A percentile compares a stretch with the other conserved stretches of the same genome.
phyloP scores from a whole-genome alignment of 2,797 vertebrate genomes.

The Trachops cirrhosus region DNA sequence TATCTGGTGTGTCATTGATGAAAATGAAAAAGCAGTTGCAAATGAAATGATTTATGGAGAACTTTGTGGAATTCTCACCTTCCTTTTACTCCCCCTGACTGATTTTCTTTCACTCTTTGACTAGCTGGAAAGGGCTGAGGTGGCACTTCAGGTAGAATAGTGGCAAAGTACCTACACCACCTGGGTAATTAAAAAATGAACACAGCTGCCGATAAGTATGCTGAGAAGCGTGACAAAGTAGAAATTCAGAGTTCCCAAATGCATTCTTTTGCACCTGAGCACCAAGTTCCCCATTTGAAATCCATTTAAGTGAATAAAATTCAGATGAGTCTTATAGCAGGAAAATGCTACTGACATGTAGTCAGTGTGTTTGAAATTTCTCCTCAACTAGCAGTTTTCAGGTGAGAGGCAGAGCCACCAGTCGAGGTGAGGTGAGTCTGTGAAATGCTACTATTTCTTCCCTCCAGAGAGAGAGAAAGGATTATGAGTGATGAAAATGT shows the following conservation, averaged over 20 bases:
- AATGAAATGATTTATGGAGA: neutral
- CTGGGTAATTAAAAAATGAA: slow-evolving; percentile 28
- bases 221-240: neutral
- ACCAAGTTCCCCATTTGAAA: slow-evolving; percentile 28
- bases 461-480: neutral
- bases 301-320: slow-evolving; percentile 27
- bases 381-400: neutral
- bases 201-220: slow-evolving; percentile 33
- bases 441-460: neutral
- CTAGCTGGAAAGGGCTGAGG: neutral
- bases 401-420: neutral
- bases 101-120: slow-evolving; percentile 1
- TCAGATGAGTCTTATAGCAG: slow-evolving; percentile 9
- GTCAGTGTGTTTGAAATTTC: slow-evolving; percentile 53
- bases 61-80: slow-evolving; percentile 13
- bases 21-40: slow-evolving; percentile 12
- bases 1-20: neutral
- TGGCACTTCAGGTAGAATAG: slow-evolving; percentile 7
- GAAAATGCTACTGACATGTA: neutral
- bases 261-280: slow-evolving; percentile 26
- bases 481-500: neutral
- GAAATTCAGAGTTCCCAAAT: neutral
- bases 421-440: neutral
- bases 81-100: neutral
- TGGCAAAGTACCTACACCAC: neutral